Percentiles rank a stretch among this genome's conserved stretches.
Conservation (phyloP, 23 tunicate species). For the Phallusia fumigata region DNA sequence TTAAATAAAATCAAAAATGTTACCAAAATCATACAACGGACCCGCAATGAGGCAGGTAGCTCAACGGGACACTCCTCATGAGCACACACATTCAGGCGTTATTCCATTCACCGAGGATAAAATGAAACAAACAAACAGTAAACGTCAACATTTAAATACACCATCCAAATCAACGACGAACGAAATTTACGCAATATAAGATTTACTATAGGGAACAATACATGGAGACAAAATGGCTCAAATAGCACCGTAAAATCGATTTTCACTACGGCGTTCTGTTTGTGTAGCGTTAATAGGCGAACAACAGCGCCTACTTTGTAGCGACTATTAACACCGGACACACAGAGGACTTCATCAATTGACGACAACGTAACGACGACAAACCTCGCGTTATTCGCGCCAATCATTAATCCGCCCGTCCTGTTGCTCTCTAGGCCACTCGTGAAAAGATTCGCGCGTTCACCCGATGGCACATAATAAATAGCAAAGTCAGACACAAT, state of each 20-base stretch:
- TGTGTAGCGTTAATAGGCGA: background rate
- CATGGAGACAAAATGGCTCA: too few species aligned
- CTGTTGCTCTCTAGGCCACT: background rate
- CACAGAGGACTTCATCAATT: background rate
- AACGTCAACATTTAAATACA: too few species aligned
- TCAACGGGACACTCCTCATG: too few species aligned
- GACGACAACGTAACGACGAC: background rate
- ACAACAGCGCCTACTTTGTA: background rate
- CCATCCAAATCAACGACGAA: too few species aligned
- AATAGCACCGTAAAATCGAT: background rate
- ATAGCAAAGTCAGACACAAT: constrained; percentile 6
- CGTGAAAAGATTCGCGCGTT: background rate
- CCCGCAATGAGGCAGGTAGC: too few species aligned
- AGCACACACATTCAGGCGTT: too few species aligned
- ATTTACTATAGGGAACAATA: too few species aligned
- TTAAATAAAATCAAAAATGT: too few species aligned
- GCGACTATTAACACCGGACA: background rate
- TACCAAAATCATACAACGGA: too few species aligned
- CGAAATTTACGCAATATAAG: too few species aligned
- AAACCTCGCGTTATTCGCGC: background rate
- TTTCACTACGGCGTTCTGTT: background rate
- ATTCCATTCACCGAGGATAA: too few species aligned
- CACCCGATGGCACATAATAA: background rate
- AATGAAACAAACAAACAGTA: too few species aligned
- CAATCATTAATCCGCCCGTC: background rate